These are phyloP conservation scores for Phymatocera aterrima DNA, from an alignment of 2,888 invertebrate genomes.

Conservation along the genomic window DNA sequence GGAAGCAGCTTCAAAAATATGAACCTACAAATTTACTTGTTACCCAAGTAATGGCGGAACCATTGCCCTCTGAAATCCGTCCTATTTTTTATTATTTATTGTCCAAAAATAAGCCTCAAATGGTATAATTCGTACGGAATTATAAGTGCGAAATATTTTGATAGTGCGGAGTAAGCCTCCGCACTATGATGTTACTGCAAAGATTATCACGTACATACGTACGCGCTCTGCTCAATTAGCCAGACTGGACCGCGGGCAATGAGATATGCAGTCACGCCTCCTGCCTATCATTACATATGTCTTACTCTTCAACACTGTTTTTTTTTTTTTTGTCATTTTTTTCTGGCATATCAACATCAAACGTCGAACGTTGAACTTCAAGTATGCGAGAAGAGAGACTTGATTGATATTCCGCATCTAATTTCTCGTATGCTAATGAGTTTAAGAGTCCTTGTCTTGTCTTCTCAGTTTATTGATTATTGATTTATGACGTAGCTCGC, in stretches of 20 bases:
- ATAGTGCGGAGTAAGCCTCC: background rate
- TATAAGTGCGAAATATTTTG: background rate
- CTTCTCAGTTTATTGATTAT: conserved; percentile 25
- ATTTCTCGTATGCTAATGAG: conserved; percentile 24
- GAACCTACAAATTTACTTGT: background rate
- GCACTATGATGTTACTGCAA: background rate
- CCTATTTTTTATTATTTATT: background rate
- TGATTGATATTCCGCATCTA: conserved; percentile 16
- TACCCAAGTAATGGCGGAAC: background rate
- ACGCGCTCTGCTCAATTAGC: conserved; percentile 34
- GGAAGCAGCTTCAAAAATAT: background rate
- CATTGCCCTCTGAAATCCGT: background rate
- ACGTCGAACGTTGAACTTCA: conserved; percentile 6
- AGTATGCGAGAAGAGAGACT: background rate
- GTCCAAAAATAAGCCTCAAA: background rate
- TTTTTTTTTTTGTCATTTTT: too few species aligned
- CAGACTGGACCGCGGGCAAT: background rate
- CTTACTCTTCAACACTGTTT: conserved; percentile 18
- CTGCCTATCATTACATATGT: conserved; percentile 21
- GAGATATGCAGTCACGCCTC: conserved; percentile 4
- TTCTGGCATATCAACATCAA: background rate
- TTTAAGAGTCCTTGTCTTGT: background rate
- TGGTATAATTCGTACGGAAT: background rate
- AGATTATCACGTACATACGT: background rate
- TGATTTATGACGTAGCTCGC: conserved; percentile 20